Base-by-base conservation (phyloP, 2,113 vertebrate species). In the Oceanites oceanicus region DNA sequence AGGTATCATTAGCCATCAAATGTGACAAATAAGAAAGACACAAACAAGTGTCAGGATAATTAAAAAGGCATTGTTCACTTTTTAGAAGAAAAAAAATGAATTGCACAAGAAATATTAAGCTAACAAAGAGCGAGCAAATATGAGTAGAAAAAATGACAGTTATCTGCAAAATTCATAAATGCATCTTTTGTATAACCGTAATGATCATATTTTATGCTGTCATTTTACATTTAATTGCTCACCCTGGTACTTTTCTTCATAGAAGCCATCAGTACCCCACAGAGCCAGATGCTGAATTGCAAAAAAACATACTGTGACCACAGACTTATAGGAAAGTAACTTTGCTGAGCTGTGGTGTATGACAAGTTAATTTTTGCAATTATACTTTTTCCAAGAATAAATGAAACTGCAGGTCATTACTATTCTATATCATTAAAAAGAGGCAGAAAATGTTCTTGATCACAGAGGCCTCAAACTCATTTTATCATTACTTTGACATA, bases 141-240 rank as follows among this genome's bases (percentile, higher is more conserved):
- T 92, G 96, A 98, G 98, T 94, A 97, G 96, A 97, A 98, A 98
- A 99, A 98, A 98, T 99, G 98, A 98, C 98, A 99, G 98, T 98
- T 98, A 99, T 99, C 98, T 99, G 98, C 98, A 99, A 99, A 98
- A 98, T 98, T 99, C 98, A 98, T 99, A 99, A 99, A 99, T 98
- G 98, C 99, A 98, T 98, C 98, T 99, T 99, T 99, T 98, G 98
- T 98, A 97, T 97, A 98, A 98, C 97, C 95, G 97, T 98, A 99
- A 99, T 99, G 98, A 99, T 98, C 99, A 98, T 99, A 99, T 99
- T 98, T 98, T 98, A 98, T 98, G 97, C 98, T 98, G 98, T 98
- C 98, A 98, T 96, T 98, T 97, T 98, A 98, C 98, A 98, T 98
- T 98, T 98, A 98, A 99, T 98, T 98, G 98, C 98, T 98, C 98